These are phyloP conservation scores for Pachypsylla venusta DNA, from an alignment of 1,140 invertebrate species.

Conservation along the genomic window DNA sequence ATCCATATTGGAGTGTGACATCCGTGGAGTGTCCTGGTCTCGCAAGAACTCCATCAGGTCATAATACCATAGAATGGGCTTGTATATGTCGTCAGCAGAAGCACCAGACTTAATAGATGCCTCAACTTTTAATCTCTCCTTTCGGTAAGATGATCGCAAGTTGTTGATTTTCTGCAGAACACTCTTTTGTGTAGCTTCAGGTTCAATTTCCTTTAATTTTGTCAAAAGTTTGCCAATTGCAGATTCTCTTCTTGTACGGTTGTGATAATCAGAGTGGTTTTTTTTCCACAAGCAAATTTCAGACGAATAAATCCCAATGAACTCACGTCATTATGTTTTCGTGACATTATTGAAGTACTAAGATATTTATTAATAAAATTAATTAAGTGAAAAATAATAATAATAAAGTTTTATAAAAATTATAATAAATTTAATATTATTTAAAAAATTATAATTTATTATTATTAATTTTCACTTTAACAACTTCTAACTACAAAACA, in stretches of 20 bases:
- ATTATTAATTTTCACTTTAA: no score
- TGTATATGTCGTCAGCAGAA: conserved; percentile 19
- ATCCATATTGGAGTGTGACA: conserved; percentile 18
- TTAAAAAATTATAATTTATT: no score
- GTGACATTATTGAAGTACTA: no score
- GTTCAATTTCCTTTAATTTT: conserved; percentile 25
- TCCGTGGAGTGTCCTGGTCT: conserved; percentile 17
- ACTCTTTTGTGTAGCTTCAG: conserved; percentile 21
- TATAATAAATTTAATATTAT: no score
- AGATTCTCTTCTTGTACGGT: conserved; percentile 25
- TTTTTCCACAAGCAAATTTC: conserved; percentile 26
- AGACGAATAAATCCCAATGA: conserved; percentile 25
- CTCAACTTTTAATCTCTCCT: conserved; percentile 24
- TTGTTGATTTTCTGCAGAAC: conserved; percentile 28
- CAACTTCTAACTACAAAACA: no score
- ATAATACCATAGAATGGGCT: conserved; percentile 22
- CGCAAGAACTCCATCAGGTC: conserved; percentile 20
- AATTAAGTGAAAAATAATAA: no score
- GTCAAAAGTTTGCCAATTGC: conserved; percentile 23
- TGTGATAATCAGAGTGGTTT: conserved; percentile 26
- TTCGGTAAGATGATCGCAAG: conserved; percentile 25
- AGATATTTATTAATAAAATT: no score
- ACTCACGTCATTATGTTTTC: no score
- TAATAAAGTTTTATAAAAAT: no score
- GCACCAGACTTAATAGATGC: conserved; percentile 16